Percentiles rank a stretch among this genome's conserved stretches.
These are phyloP conservation scores for Notarius quadriscutis DNA, from an alignment of 2,113 vertebrate species.

Conservation along the genomic window DNA sequence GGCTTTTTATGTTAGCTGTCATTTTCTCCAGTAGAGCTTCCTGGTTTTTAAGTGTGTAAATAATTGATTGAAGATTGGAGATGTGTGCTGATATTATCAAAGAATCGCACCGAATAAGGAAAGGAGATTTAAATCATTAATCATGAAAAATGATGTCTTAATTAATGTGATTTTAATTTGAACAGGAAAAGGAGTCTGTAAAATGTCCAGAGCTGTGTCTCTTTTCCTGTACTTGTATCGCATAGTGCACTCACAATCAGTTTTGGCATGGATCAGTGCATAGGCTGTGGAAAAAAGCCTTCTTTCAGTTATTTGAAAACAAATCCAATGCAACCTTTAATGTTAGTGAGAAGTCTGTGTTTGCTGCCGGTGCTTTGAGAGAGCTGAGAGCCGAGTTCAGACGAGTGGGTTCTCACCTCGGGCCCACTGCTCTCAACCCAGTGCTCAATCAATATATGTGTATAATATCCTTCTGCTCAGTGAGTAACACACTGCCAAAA, in stretches of 20 bases:
- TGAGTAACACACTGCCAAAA: slow-evolving; percentile 45
- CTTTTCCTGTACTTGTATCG: background rate
- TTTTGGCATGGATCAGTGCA: slow-evolving; percentile 37
- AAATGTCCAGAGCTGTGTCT: slow-evolving; percentile 15
- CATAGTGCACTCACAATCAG: background rate
- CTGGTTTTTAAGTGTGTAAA: background rate
- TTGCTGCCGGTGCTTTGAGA: slow-evolving; percentile 20
- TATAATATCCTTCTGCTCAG: slow-evolving; percentile 39
- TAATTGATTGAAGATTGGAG: background rate
- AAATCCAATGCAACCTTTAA: slow-evolving; percentile 52
- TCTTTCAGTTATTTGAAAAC: slow-evolving; percentile 48
- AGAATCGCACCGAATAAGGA: background rate
- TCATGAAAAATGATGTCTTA: background rate
- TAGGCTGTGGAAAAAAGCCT: background rate
- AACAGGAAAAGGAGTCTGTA: slow-evolving; percentile 9
- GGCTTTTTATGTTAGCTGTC: background rate
- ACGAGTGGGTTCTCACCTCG: slow-evolving; percentile 14
- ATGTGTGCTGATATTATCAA: background rate
- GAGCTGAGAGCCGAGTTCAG: slow-evolving; percentile 33
- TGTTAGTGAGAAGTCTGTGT: slow-evolving; percentile 37
- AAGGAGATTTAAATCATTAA: background rate
- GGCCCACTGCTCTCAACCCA: slow-evolving; percentile 16
- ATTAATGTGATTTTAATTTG: background rate
- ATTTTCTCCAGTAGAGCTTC: slow-evolving; percentile 2
- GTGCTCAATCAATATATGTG: slow-evolving; percentile 46